phyloP scores from a whole-genome alignment of 2,797 vertebrate genomes.

The Pangasius djambal region DNA sequence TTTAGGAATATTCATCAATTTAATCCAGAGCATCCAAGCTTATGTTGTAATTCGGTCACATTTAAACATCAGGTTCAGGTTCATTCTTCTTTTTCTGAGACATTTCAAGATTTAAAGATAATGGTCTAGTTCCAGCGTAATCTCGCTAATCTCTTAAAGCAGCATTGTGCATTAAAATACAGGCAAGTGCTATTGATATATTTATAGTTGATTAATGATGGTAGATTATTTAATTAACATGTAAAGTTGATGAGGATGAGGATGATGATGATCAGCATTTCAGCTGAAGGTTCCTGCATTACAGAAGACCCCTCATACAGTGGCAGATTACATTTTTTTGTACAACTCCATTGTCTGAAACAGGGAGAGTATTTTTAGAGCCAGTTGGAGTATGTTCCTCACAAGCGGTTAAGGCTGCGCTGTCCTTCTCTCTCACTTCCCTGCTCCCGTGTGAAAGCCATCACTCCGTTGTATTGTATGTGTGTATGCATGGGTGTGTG shows the following conservation, averaged over 20 bases:
- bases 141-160: background rate
- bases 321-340: too few species aligned
- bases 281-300: background rate
- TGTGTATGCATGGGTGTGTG: background rate
- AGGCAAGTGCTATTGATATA: background rate
- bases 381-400: constrained; percentile 2
- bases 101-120: background rate
- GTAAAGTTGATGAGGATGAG: background rate
- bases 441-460: constrained; percentile 22
- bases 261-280: background rate
- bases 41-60: background rate
- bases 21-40: background rate
- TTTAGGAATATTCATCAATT: background rate
- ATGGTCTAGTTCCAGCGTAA: background rate
- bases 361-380: background rate
- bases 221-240: background rate
- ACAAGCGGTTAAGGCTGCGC: background rate
- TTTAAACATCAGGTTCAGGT: background rate
- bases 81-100: background rate
- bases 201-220: background rate
- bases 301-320: background rate
- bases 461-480: constrained; percentile 3
- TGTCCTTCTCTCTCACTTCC: constrained; percentile 32
- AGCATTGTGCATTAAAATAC: background rate
- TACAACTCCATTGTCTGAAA: background rate